A percentile compares a stretch with the other conserved stretches of the same genome.
Conservation (phyloP, 2,113 vertebrate genomes). For the Capreolus pygargus region DNA sequence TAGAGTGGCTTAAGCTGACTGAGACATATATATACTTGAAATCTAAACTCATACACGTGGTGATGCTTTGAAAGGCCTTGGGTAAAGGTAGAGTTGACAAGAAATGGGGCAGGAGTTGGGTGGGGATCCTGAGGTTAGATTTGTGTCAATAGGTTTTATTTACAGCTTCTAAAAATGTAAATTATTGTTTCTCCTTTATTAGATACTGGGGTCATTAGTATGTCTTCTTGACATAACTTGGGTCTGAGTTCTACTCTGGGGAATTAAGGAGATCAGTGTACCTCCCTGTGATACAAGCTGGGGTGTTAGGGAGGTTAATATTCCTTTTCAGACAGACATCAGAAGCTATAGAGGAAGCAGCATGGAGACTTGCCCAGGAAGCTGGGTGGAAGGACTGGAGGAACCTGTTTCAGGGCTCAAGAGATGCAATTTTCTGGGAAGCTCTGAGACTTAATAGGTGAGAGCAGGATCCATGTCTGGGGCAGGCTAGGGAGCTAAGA, state of each 20-base stretch:
- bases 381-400: neutral
- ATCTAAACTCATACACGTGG: neutral
- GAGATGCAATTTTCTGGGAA: neutral
- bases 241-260: neutral
- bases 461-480: no score
- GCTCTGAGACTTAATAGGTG: neutral
- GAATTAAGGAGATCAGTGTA: neutral
- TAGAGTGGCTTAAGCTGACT: neutral
- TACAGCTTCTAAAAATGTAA: neutral
- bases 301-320: neutral
- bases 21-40: neutral
- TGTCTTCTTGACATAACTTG: neutral
- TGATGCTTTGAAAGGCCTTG: neutral
- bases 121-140: neutral
- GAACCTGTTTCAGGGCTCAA: rapidly evolving
- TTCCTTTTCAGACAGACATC: no score
- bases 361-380: no score
- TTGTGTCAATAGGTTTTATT: neutral
- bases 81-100: neutral
- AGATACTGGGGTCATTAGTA: neutral
- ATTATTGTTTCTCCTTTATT: neutral
- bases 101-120: neutral
- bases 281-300: neutral
- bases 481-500: neutral
- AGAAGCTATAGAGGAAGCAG: neutral